Evolutionary conservation across 2,888 invertebrate genomes (phyloP), one percentile per base, ranked within the genome.

Genomic region (Drosophila histrio): DNA sequence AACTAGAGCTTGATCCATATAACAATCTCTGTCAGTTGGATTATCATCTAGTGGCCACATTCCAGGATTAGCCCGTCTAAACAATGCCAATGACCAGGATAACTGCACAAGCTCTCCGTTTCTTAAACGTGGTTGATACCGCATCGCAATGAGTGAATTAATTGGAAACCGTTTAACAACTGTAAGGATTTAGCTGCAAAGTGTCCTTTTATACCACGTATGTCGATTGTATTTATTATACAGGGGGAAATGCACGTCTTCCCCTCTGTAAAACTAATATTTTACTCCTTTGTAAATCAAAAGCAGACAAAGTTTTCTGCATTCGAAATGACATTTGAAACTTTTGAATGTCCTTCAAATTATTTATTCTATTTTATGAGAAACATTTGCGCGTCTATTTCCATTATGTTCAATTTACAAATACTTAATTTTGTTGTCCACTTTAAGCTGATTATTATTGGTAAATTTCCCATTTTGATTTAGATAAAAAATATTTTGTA

Each of bases 11-110:
- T 75, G 43, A 46, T 87, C 80, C 1, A 76, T 3, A 3, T 52
- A 21, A 1, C 64, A 5, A 8, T 36, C 36, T 26, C 32, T 50
- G 0, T 13, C 7, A 7, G 60, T 57, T 17, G 49, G 69, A 30
- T 47, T 41, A 60, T 86, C 86, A 17, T 79, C 84, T 28, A 89
- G 50, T 0, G 89, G 89, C 89, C 89, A 89, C 26, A 60, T 59
- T 5, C 87, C 46, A 9, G 62, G 72, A 50, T 87, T 88, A 1
- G 72, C 11, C 1, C 28, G 17, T 5, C 83, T 78, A 44, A 71
- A 80, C 0, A 79, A 0, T 1, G 46, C 58, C 17, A 89, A 24
- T 8, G 79, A 70, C 86, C 80, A 86, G 7, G 73, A 24, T 36
- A 88, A 39, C 13, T 81, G 72, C 3, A 66, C 86, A 3, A 53